Evolutionary conservation across 1,140 invertebrate species (phyloP).

Genomic region (Drosophila simulans): DNA sequence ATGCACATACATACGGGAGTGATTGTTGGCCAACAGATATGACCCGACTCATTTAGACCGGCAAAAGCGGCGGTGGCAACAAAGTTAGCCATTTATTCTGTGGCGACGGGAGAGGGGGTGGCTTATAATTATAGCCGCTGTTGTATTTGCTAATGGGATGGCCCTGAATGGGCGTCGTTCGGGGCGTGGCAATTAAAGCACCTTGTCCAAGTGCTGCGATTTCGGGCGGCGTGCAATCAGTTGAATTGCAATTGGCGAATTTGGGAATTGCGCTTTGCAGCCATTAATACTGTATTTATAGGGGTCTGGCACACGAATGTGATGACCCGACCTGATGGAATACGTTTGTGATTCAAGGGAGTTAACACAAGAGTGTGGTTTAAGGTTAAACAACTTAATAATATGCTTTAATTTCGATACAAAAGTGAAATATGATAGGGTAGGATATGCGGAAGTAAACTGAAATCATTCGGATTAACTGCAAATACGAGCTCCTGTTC

Average conservation of each 20-base stretch:
- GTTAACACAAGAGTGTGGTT: not conserved
- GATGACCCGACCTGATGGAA: constrained; percentile 5
- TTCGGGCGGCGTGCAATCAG: constrained; percentile 44
- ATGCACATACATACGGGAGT: constrained; percentile 8
- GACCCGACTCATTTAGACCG: constrained; percentile 64
- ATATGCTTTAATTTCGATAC: not conserved
- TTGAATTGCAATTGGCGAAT: constrained; percentile 22
- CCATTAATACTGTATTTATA: constrained; percentile 32
- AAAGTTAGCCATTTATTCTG: constrained; percentile 62
- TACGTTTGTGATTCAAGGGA: not conserved
- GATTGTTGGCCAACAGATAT: constrained; percentile 52
- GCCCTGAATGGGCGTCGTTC: constrained; percentile 32
- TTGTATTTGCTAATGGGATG: constrained; percentile 61
- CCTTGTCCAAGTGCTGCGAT: constrained; percentile 53
- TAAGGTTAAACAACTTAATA: too few species aligned
- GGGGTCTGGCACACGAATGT: constrained; percentile 1
- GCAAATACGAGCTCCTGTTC: not conserved
- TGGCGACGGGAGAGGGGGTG: not conserved
- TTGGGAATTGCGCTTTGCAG: constrained; percentile 5
- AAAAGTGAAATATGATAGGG: not conserved
- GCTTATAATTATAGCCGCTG: constrained; percentile 60
- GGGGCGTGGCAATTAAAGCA: constrained; percentile 57
- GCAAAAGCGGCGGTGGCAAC: constrained; percentile 21
- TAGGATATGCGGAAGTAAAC: too few species aligned
- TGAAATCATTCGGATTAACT: not conserved